A percentile compares a stretch with the other conserved stretches of the same genome.
These are phyloP conservation scores for Pipistrellus pipistrellus DNA, from an alignment of 2,797 vertebrate species.

Conservation along the genomic window DNA sequence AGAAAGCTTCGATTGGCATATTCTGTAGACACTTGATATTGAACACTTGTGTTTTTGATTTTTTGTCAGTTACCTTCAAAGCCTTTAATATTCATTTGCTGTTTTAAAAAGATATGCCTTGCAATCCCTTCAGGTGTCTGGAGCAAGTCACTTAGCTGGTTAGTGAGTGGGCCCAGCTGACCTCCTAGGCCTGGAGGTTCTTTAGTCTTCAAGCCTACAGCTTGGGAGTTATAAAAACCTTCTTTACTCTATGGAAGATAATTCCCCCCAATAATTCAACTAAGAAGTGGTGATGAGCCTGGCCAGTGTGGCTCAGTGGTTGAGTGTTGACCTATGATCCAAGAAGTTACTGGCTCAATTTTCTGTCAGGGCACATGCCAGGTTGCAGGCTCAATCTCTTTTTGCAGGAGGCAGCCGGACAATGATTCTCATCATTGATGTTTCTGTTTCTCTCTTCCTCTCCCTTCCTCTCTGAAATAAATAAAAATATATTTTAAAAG, in stretches of 20 bases:
- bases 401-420: too few relatives aligned
- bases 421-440: too few relatives aligned
- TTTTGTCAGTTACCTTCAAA: not conserved
- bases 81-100: slow-evolving; percentile 52
- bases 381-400: too few relatives aligned
- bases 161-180: not conserved
- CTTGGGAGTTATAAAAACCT: not conserved
- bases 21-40: not conserved
- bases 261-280: not conserved
- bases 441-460: too few relatives aligned
- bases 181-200: not conserved
- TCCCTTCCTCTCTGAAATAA: too few relatives aligned
- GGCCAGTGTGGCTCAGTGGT: too few relatives aligned
- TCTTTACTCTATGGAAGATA: slow-evolving; percentile 1
- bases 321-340: too few relatives aligned
- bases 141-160: not conserved
- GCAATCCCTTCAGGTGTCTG: not conserved
- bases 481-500: not conserved
- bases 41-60: slow-evolving; percentile 17
- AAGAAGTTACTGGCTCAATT: too few relatives aligned
- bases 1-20: not conserved
- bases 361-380: too few relatives aligned
- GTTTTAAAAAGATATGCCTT: not conserved
- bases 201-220: not conserved
- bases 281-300: not conserved